Evolutionary conservation across 2,888 invertebrate genomes (phyloP).

Genomic region (Pecten maximus): DNA sequence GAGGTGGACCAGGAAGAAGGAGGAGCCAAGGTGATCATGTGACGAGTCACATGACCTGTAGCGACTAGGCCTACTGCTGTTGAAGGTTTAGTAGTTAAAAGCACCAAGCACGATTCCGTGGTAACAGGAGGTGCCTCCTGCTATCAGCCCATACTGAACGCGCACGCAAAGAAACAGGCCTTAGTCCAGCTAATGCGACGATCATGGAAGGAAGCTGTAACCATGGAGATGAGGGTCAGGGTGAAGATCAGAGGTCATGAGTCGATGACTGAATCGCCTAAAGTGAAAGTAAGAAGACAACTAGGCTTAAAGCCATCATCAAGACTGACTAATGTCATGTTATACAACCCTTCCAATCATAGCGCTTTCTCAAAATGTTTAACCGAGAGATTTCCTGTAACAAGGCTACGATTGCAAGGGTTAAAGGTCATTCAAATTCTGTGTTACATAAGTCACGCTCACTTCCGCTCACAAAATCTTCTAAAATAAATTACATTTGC

Average conservation of each 20-base stretch:
- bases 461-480: slow-evolving; percentile 30
- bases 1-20: slow-evolving; percentile 28
- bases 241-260: slow-evolving; percentile 66
- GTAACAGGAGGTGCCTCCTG: slow-evolving; percentile 13
- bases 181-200: slow-evolving; percentile 26
- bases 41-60: background rate
- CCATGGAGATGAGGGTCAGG: slow-evolving; percentile 54
- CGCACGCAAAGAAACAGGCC: slow-evolving; percentile 26
- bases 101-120: slow-evolving; percentile 25
- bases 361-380: background rate
- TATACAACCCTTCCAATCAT: slow-evolving; percentile 36
- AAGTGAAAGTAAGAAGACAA: slow-evolving; percentile 48
- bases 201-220: slow-evolving; percentile 49
- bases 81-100: slow-evolving; percentile 35
- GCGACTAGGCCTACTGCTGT: slow-evolving; percentile 9
- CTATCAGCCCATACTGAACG: slow-evolving; percentile 22
- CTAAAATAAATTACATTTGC: slow-evolving; percentile 46
- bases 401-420: background rate
- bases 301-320: slow-evolving; percentile 37
- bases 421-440: background rate
- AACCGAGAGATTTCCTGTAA: background rate
- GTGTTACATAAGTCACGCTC: slow-evolving; percentile 14
- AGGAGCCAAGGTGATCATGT: slow-evolving; percentile 35
- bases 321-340: slow-evolving; percentile 23
- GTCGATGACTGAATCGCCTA: slow-evolving; percentile 71